Conservation (phyloP, 2,797 vertebrate species). For the Poeciliopsis gracilis region DNA sequence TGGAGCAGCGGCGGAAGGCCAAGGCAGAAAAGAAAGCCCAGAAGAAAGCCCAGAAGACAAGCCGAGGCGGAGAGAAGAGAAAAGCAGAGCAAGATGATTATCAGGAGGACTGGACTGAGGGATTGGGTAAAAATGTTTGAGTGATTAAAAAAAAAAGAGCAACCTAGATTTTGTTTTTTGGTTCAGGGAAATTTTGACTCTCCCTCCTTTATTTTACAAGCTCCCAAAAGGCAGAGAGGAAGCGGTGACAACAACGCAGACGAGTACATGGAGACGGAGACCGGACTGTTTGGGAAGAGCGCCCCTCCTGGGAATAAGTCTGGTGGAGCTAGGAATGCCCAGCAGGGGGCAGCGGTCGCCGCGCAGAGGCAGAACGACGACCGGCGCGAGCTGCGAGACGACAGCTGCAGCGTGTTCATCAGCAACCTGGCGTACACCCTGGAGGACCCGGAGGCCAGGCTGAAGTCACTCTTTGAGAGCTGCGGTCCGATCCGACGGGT, state of each 20-base stretch:
- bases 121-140: conserved; percentile 59
- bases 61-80: conserved; percentile 82
- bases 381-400: conserved; percentile 84
- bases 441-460: conserved; percentile 84
- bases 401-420: conserved; percentile 89
- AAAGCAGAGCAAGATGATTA: conserved; percentile 77
- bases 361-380: conserved; percentile 73
- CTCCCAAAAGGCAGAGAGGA: conserved; percentile 83
- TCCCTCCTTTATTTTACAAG: conserved; percentile 64
- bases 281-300: conserved; percentile 77
- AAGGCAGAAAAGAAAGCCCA: conserved; percentile 88
- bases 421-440: conserved; percentile 93
- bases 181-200: not conserved
- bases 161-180: not conserved
- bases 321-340: conserved; percentile 71
- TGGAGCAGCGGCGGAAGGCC: conserved; percentile 83
- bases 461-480: conserved; percentile 85
- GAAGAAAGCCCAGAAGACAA: conserved; percentile 85
- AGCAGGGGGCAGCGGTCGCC: conserved; percentile 40
- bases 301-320: conserved; percentile 51
- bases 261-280: conserved; percentile 82
- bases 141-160: not conserved
- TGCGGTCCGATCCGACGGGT: conserved; percentile 88
- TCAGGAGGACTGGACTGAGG: conserved; percentile 71
- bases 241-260: conserved; percentile 68